Evolutionary conservation across 2,797 vertebrate genomes (phyloP).

Genomic region (Loris lydekkerianus): DNA sequence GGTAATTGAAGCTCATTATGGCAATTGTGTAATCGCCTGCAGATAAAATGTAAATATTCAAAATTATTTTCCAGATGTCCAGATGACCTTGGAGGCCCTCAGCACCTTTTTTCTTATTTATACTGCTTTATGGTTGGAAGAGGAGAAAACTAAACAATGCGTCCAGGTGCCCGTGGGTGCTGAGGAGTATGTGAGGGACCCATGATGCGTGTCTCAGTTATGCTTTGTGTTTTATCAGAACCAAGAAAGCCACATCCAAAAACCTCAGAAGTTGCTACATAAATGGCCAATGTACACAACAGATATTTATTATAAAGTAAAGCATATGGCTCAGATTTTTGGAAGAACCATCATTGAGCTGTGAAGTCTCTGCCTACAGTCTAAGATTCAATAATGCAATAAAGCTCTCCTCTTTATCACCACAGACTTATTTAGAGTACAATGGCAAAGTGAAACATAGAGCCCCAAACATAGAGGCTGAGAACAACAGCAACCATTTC

Average conservation of each 20-base stretch:
- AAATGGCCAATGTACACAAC: neutral
- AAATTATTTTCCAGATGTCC: constrained; percentile 3
- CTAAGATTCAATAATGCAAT: neutral
- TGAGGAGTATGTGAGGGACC: accelerated
- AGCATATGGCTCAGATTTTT: neutral
- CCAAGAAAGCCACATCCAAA: neutral
- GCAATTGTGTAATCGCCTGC: neutral
- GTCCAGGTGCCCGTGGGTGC: accelerated
- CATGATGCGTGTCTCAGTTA: accelerated
- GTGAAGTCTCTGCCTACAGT: neutral
- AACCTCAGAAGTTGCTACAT: accelerated
- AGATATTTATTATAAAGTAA: neutral
- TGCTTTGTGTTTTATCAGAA: neutral
- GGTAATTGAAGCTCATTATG: neutral
- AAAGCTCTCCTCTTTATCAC: neutral
- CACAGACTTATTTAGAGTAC: accelerated
- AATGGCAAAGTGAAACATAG: neutral
- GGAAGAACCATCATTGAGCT: neutral
- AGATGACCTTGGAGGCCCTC: neutral
- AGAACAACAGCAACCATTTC: neutral
- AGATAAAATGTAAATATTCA: constrained; percentile 6
- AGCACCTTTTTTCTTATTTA: neutral
- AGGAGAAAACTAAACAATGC: too few species aligned
- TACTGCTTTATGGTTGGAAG: neutral
- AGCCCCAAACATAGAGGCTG: neutral